Conservation (phyloP, 37 sponge, comb jelly and placozoan species). For the Hexactinellida sp. region DNA sequence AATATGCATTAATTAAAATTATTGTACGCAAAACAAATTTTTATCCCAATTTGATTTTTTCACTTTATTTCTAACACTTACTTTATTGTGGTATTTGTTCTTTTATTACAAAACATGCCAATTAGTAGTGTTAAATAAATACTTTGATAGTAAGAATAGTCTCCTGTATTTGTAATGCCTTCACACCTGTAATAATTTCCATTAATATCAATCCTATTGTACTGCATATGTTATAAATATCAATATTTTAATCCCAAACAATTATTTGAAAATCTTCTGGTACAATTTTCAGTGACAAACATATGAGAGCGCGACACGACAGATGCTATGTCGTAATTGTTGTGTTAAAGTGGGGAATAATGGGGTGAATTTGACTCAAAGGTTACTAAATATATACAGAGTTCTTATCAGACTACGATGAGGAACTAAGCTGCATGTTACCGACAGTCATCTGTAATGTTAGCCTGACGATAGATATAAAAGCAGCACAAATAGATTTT, state of each 20-base stretch:
- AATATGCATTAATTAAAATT: not conserved
- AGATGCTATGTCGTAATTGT: not conserved
- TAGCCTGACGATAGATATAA: not conserved
- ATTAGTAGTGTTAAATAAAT: not conserved
- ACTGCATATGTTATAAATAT: not conserved
- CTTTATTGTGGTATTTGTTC: not conserved
- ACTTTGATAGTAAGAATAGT: not conserved
- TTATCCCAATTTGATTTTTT: not conserved
- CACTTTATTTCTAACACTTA: not conserved
- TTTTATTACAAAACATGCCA: not conserved
- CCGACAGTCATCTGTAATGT: not conserved
- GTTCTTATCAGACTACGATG: not conserved
- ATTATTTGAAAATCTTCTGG: not conserved
- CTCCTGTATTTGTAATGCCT: not conserved
- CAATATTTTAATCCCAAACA: not conserved
- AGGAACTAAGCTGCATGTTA: not conserved
- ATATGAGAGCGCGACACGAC: not conserved
- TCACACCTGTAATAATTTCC: not conserved
- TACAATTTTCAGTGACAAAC: not conserved
- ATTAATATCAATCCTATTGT: not conserved
- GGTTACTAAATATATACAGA: not conserved
- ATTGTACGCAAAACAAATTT: not conserved
- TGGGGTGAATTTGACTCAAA: not conserved
- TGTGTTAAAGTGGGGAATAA: not conserved
- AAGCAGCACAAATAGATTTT: not conserved